Base-by-base conservation (phyloP, 2,888 invertebrate genomes). In the Acronicta psi region DNA sequence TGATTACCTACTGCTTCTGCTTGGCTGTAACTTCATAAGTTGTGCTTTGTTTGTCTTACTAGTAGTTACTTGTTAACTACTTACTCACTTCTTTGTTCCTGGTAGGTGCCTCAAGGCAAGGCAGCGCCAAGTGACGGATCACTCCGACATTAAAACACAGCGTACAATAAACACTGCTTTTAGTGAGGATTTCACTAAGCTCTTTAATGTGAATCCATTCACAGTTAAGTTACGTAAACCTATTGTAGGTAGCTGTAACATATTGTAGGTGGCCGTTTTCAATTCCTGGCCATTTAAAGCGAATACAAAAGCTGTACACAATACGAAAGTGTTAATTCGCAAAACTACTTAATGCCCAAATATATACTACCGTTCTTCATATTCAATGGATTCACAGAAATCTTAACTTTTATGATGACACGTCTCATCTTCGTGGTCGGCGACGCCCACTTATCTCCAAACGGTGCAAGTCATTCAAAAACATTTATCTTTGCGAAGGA, bases 271-370 rank as follows among this genome's bases (percentile, higher is more conserved):
- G 56, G 56, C 29, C 34, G 29, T 57, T 64, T 70, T 64, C 44
- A 64, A 64, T 57, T 53, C 57, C 47, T 17, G 37, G 17, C 56
- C 50, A 38, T 67, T 47, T 46, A n/a, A 43, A 18, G 49, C 20
- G 34, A 29, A 52, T 42, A 68, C 46, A 57, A 51, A 42, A 38
- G 41, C 8, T 52, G 20, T 46, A 42, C 38, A 53, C 50, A 70
- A 68, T 60, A 58, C 38, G n/a, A 23, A 69, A 69, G 74, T 60
- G 73, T 42, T 73, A 73, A 71, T 71, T 73, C 50, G 64, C 55
- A 53, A 59, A n/a, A 58, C 46, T 14, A 13, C 34, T 2, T 20
- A 50, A 62, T 59, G 64, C 55, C 57, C 50, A 60, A 63, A 69
- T 53, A 38, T 53, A 38, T 31, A 45, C 31, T 47, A 45, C 55